These are phyloP conservation scores for Seriola rivoliana DNA, from an alignment of 2,113 vertebrate genomes.

Conservation along the genomic window DNA sequence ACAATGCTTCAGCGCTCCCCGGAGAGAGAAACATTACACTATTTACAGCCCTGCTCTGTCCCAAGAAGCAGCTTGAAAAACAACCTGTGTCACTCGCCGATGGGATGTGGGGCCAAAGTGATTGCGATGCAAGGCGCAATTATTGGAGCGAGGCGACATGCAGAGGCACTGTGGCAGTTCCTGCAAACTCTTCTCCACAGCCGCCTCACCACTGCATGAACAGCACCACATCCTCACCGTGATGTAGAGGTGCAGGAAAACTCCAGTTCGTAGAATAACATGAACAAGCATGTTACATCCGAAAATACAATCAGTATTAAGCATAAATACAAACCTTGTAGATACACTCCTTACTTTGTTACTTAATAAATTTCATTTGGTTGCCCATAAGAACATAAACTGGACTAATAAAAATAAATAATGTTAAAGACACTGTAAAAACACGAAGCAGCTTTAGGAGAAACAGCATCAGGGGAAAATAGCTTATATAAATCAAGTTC, in stretches of 20 bases:
- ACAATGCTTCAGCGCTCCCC: constrained; percentile 65
- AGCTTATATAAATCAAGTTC: constrained; percentile 9
- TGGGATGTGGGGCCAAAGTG: constrained; percentile 59
- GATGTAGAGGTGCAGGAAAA: constrained; percentile 31
- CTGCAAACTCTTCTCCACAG: constrained; percentile 37
- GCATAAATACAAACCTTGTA: background rate
- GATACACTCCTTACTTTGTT: background rate
- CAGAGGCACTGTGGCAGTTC: constrained; percentile 39
- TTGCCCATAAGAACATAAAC: background rate
- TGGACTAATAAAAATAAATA: constrained; percentile 4
- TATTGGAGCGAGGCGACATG: constrained; percentile 62
- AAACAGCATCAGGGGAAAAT: background rate
- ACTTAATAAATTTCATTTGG: constrained; percentile 8
- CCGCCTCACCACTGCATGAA: constrained; percentile 13
- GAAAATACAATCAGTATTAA: background rate
- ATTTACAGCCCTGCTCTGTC: constrained; percentile 66
- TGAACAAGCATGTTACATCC: background rate
- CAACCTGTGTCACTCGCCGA: constrained; percentile 60
- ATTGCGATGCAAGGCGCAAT: constrained; percentile 72
- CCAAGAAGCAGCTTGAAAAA: constrained; percentile 67
- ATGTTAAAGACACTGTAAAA: constrained; percentile 2
- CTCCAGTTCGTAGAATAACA: background rate
- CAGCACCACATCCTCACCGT: background rate
- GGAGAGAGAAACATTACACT: constrained; percentile 74
- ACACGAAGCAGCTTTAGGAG: background rate